phyloP scores from a whole-genome alignment of 2,888 invertebrate genomes.

The Hemaris fuciformis region DNA sequence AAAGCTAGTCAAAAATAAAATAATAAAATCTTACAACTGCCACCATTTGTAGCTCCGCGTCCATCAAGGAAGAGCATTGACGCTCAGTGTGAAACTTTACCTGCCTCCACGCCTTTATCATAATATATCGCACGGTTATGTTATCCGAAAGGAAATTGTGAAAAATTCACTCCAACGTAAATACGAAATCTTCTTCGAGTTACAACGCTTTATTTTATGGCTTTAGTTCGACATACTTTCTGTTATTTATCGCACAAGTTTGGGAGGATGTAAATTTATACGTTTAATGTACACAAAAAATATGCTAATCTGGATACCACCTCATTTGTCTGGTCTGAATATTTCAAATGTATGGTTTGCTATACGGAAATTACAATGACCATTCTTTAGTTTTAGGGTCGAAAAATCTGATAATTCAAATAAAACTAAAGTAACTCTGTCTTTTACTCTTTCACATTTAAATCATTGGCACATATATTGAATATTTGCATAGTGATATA shows the following conservation, averaged over 20 bases:
- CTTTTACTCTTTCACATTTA: too few species aligned
- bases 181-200: slow-evolving; percentile 16
- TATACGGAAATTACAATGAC: background rate
- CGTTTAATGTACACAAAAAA: slow-evolving; percentile 2
- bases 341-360: background rate
- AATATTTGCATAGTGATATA: too few species aligned
- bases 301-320: background rate
- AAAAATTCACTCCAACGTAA: slow-evolving; percentile 17
- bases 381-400: too few species aligned
- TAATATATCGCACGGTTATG: slow-evolving; percentile 30
- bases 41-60: background rate
- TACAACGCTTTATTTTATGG: slow-evolving; percentile 13
- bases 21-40: background rate
- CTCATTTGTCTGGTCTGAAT: background rate
- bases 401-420: too few species aligned
- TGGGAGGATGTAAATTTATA: background rate
- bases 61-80: background rate
- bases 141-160: slow-evolving; percentile 24
- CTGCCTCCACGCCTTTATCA: slow-evolving; percentile 29
- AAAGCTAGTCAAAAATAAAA: background rate
- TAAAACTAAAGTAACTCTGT: too few species aligned
- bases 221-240: slow-evolving; percentile 15
- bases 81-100: slow-evolving; percentile 34
- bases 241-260: slow-evolving; percentile 14
- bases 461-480: too few species aligned